Percentiles rank a stretch among this genome's conserved stretches.
Conservation (phyloP, 2,113 vertebrate species). For the Castor canadensis region DNA sequence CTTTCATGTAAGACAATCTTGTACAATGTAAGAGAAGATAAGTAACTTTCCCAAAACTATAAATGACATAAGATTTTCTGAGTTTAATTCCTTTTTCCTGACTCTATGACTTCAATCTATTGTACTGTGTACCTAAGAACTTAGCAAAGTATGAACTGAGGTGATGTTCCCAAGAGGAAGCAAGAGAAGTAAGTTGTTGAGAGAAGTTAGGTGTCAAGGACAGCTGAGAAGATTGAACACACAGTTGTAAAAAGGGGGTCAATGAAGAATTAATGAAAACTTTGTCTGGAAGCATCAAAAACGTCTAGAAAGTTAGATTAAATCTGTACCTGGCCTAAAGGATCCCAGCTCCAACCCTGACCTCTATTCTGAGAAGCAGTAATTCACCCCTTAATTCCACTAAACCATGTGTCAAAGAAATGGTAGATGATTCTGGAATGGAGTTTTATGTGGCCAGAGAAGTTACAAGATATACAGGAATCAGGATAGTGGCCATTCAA, state of each 20-base stretch:
- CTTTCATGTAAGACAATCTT: background rate
- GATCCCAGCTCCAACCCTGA: background rate
- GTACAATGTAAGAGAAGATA: background rate
- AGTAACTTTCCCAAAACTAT: background rate
- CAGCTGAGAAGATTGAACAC: background rate
- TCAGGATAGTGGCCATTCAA: background rate
- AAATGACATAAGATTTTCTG: background rate
- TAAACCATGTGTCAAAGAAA: background rate
- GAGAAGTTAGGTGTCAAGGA: background rate
- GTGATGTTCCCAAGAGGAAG: background rate
- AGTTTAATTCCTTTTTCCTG: background rate
- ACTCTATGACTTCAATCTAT: background rate
- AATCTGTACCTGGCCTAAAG: background rate
- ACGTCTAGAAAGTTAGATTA: background rate
- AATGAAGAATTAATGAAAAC: background rate
- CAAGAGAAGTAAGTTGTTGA: background rate
- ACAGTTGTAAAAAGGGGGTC: background rate
- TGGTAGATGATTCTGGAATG: background rate
- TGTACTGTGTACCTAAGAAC: background rate
- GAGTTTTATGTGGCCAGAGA: background rate
- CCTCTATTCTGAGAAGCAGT: background rate
- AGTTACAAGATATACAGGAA: background rate
- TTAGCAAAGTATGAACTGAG: background rate
- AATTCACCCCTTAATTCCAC: too few relatives aligned
- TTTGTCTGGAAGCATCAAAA: background rate